Conservation (phyloP, 2,113 vertebrate species). For the Recurvirostra avosetta region DNA sequence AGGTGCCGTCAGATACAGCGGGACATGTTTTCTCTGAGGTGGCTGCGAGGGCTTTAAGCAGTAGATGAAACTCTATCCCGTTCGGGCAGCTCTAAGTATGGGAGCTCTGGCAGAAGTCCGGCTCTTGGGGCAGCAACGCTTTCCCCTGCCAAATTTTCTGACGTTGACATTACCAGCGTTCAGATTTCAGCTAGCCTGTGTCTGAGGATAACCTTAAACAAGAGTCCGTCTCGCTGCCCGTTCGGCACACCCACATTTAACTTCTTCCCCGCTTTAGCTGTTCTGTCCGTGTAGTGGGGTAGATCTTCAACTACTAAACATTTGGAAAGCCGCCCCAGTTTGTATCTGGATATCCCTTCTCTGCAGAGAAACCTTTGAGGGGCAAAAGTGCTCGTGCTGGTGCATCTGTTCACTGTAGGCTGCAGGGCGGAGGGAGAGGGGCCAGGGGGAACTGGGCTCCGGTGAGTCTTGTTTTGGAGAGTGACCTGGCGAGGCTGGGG, state of each 20-base stretch:
- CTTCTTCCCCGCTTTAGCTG: not conserved
- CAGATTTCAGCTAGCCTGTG: not conserved
- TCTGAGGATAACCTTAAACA: not conserved
- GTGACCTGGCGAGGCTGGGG: not conserved
- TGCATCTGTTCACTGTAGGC: rapidly evolving
- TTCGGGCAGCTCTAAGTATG: not conserved
- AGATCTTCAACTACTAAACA: not conserved
- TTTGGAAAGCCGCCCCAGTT: not conserved
- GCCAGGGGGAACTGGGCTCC: rapidly evolving
- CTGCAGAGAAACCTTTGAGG: not conserved
- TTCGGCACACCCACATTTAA: not conserved
- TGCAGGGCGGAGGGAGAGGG: too few relatives aligned
- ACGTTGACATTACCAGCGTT: not conserved
- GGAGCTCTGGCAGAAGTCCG: not conserved
- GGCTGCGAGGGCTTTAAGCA: not conserved
- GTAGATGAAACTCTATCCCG: not conserved
- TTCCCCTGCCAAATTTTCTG: not conserved
- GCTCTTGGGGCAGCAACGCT: not conserved
- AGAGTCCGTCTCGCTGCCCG: rapidly evolving
- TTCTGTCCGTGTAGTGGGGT: not conserved
- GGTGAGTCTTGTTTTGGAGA: not conserved
- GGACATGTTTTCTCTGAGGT: not conserved
- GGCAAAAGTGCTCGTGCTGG: rapidly evolving
- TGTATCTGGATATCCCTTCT: not conserved
- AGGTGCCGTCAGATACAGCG: not conserved